Evolutionary conservation across 2,113 vertebrate genomes (phyloP), one percentile per base, ranked within the genome.

Genomic region (Chitala chitala): DNA sequence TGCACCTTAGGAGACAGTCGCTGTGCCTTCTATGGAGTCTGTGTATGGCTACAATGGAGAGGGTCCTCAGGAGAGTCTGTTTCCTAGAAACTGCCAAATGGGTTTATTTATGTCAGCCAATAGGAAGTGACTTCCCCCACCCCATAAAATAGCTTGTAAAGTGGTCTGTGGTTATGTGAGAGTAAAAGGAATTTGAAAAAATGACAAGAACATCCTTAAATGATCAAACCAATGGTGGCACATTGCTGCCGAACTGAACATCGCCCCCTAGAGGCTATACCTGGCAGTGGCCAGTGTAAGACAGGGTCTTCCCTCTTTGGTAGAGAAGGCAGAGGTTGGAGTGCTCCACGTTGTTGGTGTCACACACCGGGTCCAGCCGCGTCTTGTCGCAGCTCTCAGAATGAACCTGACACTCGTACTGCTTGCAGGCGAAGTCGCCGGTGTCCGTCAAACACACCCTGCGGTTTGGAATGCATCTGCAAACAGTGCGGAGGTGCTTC

Each of bases 261-360:
- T 17, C 20, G 22, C 54, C 54, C 54, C 20, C 70, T 70, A 20
- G 7, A 58, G 54, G n/a, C 22, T 36, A 36, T 92, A 99, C 97
- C 94, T 98, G 96, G 83, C 97, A 99, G 0, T 92, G 92, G 12
- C 97, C 96, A 84, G 79, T 90, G 85, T 98, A 99, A 4, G 95
- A 93, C 75, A 98, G 85, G 48, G 66, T 92, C 78, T 96, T 98
- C 29, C 94, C 94, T 54, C 91, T 91, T 81, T 96, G 94, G 80
- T 93, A 92, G 74, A 99, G 87, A 72, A 89, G 87, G 78, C 97
- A 99, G 72, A 92, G 81, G 69, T 87, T 97, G 42, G 54, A 76
- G 76, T 98, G 94, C 79, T 94, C 93, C 78, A 88, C 36, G 71
- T 94, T 93, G 58, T 96, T 94, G 0, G 90, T 95, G 70, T 98